A percentile compares a stretch with the other conserved stretches of the same genome.
phyloP scores from a whole-genome alignment of 2,113 vertebrate genomes.

The Callionymus lyra region DNA sequence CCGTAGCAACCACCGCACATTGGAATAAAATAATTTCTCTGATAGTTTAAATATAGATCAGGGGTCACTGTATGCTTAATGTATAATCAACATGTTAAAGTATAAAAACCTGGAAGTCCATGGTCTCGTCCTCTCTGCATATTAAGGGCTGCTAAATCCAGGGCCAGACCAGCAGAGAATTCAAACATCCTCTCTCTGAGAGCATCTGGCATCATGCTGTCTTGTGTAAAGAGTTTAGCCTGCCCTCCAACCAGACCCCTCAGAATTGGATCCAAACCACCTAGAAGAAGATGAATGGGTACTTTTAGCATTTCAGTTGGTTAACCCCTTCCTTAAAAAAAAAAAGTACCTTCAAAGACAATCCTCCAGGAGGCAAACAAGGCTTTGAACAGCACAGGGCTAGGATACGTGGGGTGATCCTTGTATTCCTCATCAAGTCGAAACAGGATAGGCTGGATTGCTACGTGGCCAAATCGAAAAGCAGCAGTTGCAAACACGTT shows the following conservation, averaged over 20 bases:
- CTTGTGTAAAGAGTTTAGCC: conserved; percentile 72
- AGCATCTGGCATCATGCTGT: conserved; percentile 67
- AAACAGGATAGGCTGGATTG: conserved; percentile 70
- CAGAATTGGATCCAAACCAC: conserved; percentile 74
- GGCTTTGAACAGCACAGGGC: conserved; percentile 56
- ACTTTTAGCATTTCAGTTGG: neutral
- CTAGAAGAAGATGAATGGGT: conserved; percentile 30
- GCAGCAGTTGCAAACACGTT: conserved; percentile 78
- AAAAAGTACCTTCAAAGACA: conserved; percentile 66
- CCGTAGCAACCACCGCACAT: too few relatives aligned
- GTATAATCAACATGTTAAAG: neutral
- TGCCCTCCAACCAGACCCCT: conserved; percentile 62
- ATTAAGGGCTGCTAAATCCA: conserved; percentile 74
- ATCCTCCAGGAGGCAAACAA: conserved; percentile 79
- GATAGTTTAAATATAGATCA: too few relatives aligned
- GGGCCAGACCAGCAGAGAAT: conserved; percentile 32
- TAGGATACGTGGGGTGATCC: conserved; percentile 39
- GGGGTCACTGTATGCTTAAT: neutral
- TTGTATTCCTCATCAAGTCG: conserved; percentile 65
- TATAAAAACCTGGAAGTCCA: conserved; percentile 18
- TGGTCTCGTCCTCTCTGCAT: conserved; percentile 76
- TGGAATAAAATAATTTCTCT: too few relatives aligned
- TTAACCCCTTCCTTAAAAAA: neutral
- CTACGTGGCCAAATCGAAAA: conserved; percentile 76
- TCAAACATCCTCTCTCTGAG: conserved; percentile 71